phyloP scores from a whole-genome alignment of 2,888 invertebrate species.

The Bimastos eiseni region DNA sequence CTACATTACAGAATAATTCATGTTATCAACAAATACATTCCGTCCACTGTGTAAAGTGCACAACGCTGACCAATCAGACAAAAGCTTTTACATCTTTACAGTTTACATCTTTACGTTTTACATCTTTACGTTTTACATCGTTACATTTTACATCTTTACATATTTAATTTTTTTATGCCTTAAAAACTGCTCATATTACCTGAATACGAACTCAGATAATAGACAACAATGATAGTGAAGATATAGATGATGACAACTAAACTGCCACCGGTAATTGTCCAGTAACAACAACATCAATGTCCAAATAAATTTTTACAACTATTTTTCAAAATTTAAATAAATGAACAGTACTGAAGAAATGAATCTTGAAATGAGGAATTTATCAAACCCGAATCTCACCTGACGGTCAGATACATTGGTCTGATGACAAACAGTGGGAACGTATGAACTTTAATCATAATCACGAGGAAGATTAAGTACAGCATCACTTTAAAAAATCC shows the following conservation, averaged over 20 bases:
- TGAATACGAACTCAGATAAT: background rate
- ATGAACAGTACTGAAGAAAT: background rate
- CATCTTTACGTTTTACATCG: too few relatives aligned
- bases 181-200: background rate
- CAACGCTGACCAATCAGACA: too few relatives aligned
- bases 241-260: background rate
- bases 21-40: background rate
- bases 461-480: slow-evolving; percentile 87
- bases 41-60: too few relatives aligned
- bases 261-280: background rate
- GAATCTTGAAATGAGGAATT: background rate
- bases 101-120: too few relatives aligned
- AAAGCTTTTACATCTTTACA: too few relatives aligned
- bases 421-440: slow-evolving; percentile 96
- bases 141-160: background rate
- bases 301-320: background rate
- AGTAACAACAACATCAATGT: background rate
- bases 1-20: background rate
- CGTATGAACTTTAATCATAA: slow-evolving; percentile 96
- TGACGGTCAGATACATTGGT: slow-evolving; percentile 98
- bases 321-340: background rate
- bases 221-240: background rate
- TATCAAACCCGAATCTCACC: slow-evolving; percentile 65
- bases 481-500: slow-evolving; percentile 71
- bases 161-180: background rate